A percentile compares a stretch with the other conserved stretches of the same genome.
phyloP scores from a whole-genome alignment of 2,797 vertebrate species.

The Syngnathus rostellatus region DNA sequence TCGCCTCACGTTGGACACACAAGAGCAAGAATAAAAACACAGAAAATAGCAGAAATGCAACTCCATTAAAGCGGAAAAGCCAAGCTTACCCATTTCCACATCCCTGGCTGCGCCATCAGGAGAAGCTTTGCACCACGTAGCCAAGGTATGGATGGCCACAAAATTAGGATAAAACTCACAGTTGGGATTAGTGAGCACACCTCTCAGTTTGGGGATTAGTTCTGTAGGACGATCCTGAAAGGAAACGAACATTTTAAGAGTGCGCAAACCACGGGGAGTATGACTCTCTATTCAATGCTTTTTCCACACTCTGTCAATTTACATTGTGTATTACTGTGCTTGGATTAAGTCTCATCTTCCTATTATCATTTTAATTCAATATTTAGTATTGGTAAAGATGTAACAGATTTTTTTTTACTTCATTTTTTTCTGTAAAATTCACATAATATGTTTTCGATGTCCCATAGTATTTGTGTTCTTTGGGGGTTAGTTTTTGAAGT shows the following conservation, averaged over 20 bases:
- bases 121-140: conserved; percentile 90
- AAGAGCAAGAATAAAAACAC: background rate
- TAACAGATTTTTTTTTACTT: no score
- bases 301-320: background rate
- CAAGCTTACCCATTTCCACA: conserved; percentile 86
- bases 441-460: background rate
- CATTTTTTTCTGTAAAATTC: no score
- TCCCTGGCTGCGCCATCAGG: conserved; percentile 77
- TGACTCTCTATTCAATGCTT: background rate
- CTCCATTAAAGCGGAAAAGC: background rate
- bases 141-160: conserved; percentile 91
- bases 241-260: background rate
- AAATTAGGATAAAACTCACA: conserved; percentile 97
- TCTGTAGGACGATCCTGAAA: conserved; percentile 80
- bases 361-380: background rate
- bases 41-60: background rate
- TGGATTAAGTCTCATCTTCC: no score
- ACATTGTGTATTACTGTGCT: background rate
- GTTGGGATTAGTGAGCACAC: conserved; percentile 96
- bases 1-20: conserved; percentile 55
- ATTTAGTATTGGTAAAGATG: background rate
- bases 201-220: conserved; percentile 86
- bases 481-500: no score
- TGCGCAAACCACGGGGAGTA: background rate
- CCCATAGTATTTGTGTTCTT: no score